These are phyloP conservation scores for Ormyrus labotus DNA, from an alignment of 2,888 invertebrate genomes.

Conservation along the genomic window DNA sequence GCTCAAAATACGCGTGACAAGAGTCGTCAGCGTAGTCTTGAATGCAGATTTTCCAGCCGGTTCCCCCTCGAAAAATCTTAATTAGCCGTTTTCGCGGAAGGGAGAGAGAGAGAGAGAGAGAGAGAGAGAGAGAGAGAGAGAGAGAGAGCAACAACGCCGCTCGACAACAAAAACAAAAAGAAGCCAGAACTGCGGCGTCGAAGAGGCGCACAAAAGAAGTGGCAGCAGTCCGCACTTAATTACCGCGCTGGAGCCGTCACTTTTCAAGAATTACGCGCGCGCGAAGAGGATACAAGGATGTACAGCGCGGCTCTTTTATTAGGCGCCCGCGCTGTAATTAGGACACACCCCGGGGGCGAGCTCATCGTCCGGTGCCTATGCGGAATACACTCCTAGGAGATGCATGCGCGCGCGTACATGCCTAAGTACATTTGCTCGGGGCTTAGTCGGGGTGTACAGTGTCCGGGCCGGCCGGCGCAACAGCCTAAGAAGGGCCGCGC, in stretches of 20 bases:
- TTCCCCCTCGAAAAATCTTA: slow-evolving; percentile 38
- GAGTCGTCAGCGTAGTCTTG: too few species aligned
- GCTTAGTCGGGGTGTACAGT: too few species aligned
- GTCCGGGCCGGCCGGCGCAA: too few species aligned
- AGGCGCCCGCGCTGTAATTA: slow-evolving; percentile 63
- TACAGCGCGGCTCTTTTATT: slow-evolving; percentile 56
- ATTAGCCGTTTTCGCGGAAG: slow-evolving; percentile 34
- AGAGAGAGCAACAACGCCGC: neutral
- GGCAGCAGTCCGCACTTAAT: slow-evolving; percentile 62
- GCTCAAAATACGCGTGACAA: too few species aligned
- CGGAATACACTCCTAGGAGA: slow-evolving; percentile 7
- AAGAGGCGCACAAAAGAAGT: neutral
- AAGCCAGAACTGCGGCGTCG: neutral
- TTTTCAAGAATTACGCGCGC: slow-evolving; percentile 59
- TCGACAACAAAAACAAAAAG: slow-evolving; percentile 6
- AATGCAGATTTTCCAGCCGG: neutral
- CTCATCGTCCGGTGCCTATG: neutral
- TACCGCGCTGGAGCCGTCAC: slow-evolving; percentile 58
- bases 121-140: too few species aligned
- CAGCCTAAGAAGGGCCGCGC: too few species aligned
- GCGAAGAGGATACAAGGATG: neutral
- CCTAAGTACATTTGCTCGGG: neutral
- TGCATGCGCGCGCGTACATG: neutral
- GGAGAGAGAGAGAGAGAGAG: neutral
- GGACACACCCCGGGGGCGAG: slow-evolving; percentile 61